Percentiles rank a stretch among this genome's conserved stretches.
These are phyloP conservation scores for Tychaedon coryphoeus DNA, from an alignment of 2,113 vertebrate genomes.

Conservation along the genomic window DNA sequence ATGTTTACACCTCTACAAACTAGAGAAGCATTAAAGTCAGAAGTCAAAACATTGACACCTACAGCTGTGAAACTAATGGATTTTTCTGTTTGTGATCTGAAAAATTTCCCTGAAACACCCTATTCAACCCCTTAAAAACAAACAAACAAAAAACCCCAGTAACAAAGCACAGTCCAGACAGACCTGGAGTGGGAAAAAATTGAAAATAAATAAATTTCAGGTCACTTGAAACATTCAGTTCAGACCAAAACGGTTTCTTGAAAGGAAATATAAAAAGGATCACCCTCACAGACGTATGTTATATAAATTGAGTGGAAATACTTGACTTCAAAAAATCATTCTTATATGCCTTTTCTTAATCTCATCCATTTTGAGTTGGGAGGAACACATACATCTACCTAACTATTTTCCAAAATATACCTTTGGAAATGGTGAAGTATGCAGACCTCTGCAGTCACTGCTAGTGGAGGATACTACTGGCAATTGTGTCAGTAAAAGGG, in stretches of 20 bases:
- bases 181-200: background rate
- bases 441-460: background rate
- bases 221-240: background rate
- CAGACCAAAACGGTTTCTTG: background rate
- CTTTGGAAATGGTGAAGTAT: background rate
- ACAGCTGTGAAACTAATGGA: background rate
- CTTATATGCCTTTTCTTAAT: background rate
- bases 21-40: background rate
- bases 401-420: background rate
- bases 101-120: background rate
- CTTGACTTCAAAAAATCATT: background rate
- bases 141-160: background rate
- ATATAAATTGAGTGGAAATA: conserved; percentile 2
- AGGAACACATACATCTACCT: background rate
- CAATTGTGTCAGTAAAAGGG: background rate
- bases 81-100: background rate
- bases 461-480: background rate
- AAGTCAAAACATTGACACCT: conserved; percentile 2
- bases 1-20: background rate
- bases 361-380: background rate
- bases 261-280: conserved; percentile 8
- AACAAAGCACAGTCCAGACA: background rate
- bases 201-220: background rate
- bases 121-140: background rate
- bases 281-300: background rate